Percentiles rank a stretch among this genome's conserved stretches.
Conservation (phyloP, 2,113 vertebrate genomes). For the Symphodus melops region DNA sequence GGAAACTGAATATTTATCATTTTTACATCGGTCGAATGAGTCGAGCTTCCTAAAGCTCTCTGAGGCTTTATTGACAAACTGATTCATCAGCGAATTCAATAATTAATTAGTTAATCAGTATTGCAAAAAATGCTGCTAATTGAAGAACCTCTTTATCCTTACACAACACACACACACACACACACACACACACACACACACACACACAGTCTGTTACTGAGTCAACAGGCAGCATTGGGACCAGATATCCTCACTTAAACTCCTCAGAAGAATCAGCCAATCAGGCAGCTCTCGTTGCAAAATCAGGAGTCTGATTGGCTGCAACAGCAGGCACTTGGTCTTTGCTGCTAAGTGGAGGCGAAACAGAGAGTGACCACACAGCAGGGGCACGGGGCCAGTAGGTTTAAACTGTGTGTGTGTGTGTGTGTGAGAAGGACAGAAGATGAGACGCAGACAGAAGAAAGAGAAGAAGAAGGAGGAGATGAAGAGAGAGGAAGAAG, state of each 20-base stretch:
- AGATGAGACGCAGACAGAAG: not conserved
- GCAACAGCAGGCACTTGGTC: slow-evolving; percentile 24
- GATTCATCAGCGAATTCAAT: not conserved
- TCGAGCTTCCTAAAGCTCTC: not conserved
- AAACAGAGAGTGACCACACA: slow-evolving; percentile 61
- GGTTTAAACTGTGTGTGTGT: slow-evolving; percentile 6
- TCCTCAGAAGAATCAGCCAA: slow-evolving; percentile 52
- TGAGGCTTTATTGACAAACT: not conserved
- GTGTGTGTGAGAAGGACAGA: not conserved
- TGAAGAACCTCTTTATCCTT: not conserved
- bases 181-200: slow-evolving; percentile 15
- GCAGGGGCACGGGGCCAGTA: slow-evolving; percentile 1
- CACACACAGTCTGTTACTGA: slow-evolving; percentile 47
- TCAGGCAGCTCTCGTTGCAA: slow-evolving; percentile 10
- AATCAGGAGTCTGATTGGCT: slow-evolving; percentile 54
- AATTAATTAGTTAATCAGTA: too few species aligned
- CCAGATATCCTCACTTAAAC: slow-evolving; percentile 35
- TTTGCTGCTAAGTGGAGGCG: slow-evolving; percentile 55
- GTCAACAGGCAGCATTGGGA: slow-evolving; percentile 59
- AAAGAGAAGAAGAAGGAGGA: not conserved
- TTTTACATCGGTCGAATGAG: not conserved
- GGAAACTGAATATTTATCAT: not conserved
- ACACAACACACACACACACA: slow-evolving; percentile 6
- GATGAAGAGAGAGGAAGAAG: not conserved
- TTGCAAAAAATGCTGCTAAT: not conserved